Conservation (phyloP, 2,888 invertebrate genomes). For the Callyntrura guangdongensis region DNA sequence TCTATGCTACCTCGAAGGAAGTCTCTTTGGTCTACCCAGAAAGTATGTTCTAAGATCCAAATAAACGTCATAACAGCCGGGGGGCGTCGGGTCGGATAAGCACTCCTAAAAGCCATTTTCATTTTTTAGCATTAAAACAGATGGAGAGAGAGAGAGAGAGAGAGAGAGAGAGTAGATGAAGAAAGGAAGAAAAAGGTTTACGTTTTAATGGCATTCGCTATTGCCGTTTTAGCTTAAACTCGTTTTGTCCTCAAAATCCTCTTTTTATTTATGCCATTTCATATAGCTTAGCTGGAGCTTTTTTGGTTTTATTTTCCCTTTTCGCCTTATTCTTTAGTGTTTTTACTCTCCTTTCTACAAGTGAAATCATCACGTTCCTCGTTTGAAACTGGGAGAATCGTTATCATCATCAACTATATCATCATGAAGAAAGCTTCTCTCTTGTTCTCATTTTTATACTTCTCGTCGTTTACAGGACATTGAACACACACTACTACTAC, state of each 20-base stretch:
- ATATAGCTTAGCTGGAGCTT: slow-evolving; percentile 4
- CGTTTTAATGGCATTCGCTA: slow-evolving; percentile 39
- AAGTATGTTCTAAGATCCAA: slow-evolving; percentile 16
- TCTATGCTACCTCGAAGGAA: too few relatives aligned
- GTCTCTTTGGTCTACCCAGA: too few relatives aligned
- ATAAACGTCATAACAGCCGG: slow-evolving; percentile 42
- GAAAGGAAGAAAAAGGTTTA: slow-evolving; percentile 27
- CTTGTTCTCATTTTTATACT: background rate
- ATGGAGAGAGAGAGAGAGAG: background rate
- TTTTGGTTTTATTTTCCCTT: background rate
- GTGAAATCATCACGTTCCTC: slow-evolving; percentile 39
- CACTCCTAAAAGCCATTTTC: slow-evolving; percentile 39
- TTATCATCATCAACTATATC: slow-evolving; percentile 6
- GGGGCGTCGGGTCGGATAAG: slow-evolving; percentile 43
- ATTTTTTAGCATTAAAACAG: slow-evolving; percentile 40
- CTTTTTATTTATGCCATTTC: slow-evolving; percentile 23
- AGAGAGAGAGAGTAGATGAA: background rate
- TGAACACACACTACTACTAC: slow-evolving; percentile 31
- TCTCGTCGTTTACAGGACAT: slow-evolving; percentile 48
- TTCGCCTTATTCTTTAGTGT: background rate
- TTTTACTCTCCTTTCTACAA: background rate
- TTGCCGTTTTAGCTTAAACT: slow-evolving; percentile 38
- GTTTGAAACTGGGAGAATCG: slow-evolving; percentile 17
- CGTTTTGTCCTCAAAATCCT: slow-evolving; percentile 38
- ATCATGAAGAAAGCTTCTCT: slow-evolving; percentile 4